Evolutionary conservation across 2,113 vertebrate species (phyloP).

Genomic region (Platycercus adscitus): DNA sequence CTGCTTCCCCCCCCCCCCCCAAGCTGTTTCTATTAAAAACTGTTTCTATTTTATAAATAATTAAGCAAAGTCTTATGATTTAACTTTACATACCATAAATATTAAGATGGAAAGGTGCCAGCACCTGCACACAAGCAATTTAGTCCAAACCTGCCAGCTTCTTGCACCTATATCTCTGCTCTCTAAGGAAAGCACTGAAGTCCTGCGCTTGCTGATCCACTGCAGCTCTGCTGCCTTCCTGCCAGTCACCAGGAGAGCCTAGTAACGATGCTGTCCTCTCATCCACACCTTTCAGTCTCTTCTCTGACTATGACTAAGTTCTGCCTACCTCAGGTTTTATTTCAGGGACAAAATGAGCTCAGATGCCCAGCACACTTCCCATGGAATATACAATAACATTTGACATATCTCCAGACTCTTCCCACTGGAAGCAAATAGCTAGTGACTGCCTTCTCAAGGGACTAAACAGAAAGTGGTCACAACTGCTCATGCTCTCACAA

Average conservation of each 20-base stretch:
- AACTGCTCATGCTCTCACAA: not conserved
- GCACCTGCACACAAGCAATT: not conserved
- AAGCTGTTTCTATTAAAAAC: not conserved
- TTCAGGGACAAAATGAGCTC: not conserved
- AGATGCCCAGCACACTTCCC: rapidly evolving
- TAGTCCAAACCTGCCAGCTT: too few relatives aligned
- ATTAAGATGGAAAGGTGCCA: not conserved
- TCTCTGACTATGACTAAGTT: not conserved
- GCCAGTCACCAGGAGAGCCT: not conserved
- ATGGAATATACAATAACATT: not conserved
- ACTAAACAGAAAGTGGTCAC: too few relatives aligned
- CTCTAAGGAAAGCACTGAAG: not conserved
- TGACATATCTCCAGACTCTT: not conserved
- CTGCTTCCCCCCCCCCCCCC: not conserved
- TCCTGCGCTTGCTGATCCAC: not conserved
- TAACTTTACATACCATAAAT: not conserved
- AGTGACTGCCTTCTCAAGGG: not conserved
- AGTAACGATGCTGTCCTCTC: rapidly evolving
- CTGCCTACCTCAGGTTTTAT: not conserved
- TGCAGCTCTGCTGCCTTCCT: not conserved
- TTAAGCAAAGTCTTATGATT: not conserved
- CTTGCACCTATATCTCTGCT: not conserved
- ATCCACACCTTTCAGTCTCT: not conserved
- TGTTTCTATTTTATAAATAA: not conserved
- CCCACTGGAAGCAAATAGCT: not conserved